A percentile compares a stretch with the other conserved stretches of the same genome.
Conservation (phyloP, 2,888 invertebrate genomes). For the Entomobrya proxima region DNA sequence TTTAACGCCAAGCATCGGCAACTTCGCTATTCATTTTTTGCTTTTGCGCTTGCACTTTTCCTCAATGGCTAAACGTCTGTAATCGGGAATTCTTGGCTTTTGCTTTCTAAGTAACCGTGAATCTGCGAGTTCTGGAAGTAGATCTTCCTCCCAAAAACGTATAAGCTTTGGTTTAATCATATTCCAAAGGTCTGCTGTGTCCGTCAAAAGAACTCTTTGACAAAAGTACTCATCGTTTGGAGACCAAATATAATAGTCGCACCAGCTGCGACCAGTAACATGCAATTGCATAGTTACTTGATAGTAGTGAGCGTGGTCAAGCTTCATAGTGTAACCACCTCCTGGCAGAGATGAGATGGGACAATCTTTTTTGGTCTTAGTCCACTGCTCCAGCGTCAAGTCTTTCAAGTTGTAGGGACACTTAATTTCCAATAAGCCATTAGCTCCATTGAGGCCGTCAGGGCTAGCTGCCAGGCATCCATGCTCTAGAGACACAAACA, state of each 20-base stretch:
- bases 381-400: neutral
- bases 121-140: slow-evolving; percentile 39
- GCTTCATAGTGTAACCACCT: neutral
- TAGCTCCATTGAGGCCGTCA: slow-evolving; percentile 12
- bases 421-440: slow-evolving; percentile 33
- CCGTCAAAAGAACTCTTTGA: neutral
- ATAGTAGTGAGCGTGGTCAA: slow-evolving; percentile 20
- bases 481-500: neutral
- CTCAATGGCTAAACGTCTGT: neutral
- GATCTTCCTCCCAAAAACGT: slow-evolving; percentile 30
- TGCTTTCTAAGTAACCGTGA: neutral
- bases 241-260: slow-evolving; percentile 30
- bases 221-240: neutral
- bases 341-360: neutral
- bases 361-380: neutral
- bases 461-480: slow-evolving; percentile 24
- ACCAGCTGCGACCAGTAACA: neutral
- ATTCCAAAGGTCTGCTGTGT: slow-evolving; percentile 9
- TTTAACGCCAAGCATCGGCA: too few species aligned
- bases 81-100: neutral
- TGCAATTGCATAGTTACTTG: slow-evolving; percentile 43
- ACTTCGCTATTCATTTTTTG: too few species aligned
- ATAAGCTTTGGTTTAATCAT: neutral
- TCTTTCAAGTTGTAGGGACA: neutral
- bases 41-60: too few species aligned